Evolutionary conservation across 2,113 vertebrate genomes (phyloP), one percentile per base, ranked within the genome.

Genomic region (Diphyllodes magnificus): DNA sequence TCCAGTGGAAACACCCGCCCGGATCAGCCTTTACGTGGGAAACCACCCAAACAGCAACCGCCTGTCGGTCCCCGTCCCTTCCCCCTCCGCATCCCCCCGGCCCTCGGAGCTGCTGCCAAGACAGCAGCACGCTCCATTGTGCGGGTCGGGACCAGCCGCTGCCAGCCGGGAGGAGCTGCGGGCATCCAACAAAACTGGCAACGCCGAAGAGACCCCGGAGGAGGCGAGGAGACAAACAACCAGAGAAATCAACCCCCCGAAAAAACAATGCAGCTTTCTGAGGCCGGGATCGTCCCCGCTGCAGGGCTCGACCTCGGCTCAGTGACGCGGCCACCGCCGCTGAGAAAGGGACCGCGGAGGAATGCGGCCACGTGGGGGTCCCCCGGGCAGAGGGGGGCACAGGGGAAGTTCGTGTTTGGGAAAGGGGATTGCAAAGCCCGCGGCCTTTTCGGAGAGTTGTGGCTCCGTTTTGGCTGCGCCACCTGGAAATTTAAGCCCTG

Each of bases 91-190:
- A 27, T 47, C 56, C 82, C 78, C 57, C 5, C 2, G 2, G 61
- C 65, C 91, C 69, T 31, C 19, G 2, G 47, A 49, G 72, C 13
- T 1, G 10, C 64, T 86, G 92, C 95, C 92, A 75, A 4, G 88
- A 39, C 72, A 69, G 91, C 93, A 82, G 82, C 79, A 1, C 40
- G 15, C 28, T n/a, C 86, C 88, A 90, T 93, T 94, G 94, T 94
- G 30, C 31, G 23, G n/a, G 16, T 17, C 68, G 77, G 81, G 21
- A 59, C n/a, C 30, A 5, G 9, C 31, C 53, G 12, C 92, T 57
- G 90, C 92, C 84, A 49, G 88, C 72, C 72, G 56, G 9, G 37
- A 75, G 31, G 22, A 47, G 66, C 12, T 19, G 2, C 12, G 86
- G 88, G 82, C 25, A 5, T 24, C 51, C 77, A 47, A 40, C 86